Evolutionary conservation across 2,888 invertebrate genomes (phyloP).

Genomic region (Masnerella sp.): DNA sequence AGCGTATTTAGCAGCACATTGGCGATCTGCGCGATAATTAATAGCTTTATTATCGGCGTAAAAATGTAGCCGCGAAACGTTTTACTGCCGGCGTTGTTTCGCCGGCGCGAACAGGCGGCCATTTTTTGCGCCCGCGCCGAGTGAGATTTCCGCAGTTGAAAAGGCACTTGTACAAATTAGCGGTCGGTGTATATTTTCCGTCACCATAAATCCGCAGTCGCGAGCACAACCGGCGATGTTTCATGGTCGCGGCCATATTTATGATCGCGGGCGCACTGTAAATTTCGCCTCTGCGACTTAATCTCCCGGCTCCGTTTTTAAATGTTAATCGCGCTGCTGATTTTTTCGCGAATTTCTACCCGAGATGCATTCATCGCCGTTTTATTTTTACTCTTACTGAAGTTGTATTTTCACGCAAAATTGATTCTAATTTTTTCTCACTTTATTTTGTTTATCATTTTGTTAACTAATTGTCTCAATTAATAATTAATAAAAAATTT

Average conservation of each 20-base stretch:
- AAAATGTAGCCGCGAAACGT: conserved; percentile 14
- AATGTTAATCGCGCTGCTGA: too few relatives aligned
- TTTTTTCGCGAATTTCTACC: too few relatives aligned
- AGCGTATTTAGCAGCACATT: too few relatives aligned
- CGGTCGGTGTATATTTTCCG: conserved; percentile 42
- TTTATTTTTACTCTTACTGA: too few relatives aligned
- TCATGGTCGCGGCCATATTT: conserved; percentile 32
- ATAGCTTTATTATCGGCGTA: conserved; percentile 23
- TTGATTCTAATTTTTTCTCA: too few relatives aligned
- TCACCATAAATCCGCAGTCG: conserved; percentile 38
- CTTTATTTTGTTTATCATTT: too few relatives aligned
- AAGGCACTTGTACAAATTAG: conserved; percentile 50
- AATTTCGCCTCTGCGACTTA: conserved; percentile 27
- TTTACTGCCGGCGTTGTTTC: conserved; percentile 18
- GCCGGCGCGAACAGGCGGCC: conserved; percentile 1
- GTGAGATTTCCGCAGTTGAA: conserved; percentile 42
- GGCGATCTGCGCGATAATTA: conserved; percentile 11
- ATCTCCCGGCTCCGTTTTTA: conserved; percentile 11
- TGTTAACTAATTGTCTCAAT: too few relatives aligned
- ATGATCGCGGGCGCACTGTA: conserved; percentile 23
- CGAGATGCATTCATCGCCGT: too few relatives aligned
- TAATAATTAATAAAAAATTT: too few relatives aligned
- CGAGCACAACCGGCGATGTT: conserved; percentile 22
- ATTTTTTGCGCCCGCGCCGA: conserved; percentile 25
- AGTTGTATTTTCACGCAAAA: too few relatives aligned